A percentile compares a stretch with the other conserved stretches of the same genome.
Conservation (phyloP, 1,140 invertebrate species). For the Atta texana region DNA sequence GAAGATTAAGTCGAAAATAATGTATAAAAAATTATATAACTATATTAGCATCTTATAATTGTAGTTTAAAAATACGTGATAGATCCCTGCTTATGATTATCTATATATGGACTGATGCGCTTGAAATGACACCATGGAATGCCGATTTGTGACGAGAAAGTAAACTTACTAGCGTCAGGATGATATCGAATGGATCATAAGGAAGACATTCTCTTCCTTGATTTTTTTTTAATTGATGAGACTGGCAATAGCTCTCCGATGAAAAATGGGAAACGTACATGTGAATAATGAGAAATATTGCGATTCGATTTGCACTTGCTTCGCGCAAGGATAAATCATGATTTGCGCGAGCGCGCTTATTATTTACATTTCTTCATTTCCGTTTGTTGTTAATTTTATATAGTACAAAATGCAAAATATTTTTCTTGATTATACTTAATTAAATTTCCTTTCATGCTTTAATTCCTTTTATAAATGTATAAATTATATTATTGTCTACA, state of each 20-base stretch:
- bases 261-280: conserved; percentile 34
- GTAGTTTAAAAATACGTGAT: conserved; percentile 18
- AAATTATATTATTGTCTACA: neutral
- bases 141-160: conserved; percentile 5
- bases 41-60: neutral
- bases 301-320: conserved; percentile 33
- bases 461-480: neutral
- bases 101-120: neutral
- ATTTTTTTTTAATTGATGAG: conserved; percentile 27
- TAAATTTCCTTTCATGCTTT: neutral
- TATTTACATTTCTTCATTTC: conserved; percentile 60
- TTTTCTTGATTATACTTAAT: conserved; percentile 11
- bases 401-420: neutral
- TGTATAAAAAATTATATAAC: neutral
- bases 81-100: conserved; percentile 4
- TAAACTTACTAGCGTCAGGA: conserved; percentile 10
- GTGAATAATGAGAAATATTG: conserved; percentile 49
- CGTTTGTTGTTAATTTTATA: conserved; percentile 32
- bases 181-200: conserved; percentile 43
- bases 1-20: neutral
- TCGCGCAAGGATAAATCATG: conserved; percentile 42
- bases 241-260: conserved; percentile 11
- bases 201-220: conserved; percentile 49
- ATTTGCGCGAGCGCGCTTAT: conserved; percentile 21
- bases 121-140: conserved; percentile 36